Conservation (phyloP, 2,888 invertebrate genomes). For the Pimpla rufipes region DNA sequence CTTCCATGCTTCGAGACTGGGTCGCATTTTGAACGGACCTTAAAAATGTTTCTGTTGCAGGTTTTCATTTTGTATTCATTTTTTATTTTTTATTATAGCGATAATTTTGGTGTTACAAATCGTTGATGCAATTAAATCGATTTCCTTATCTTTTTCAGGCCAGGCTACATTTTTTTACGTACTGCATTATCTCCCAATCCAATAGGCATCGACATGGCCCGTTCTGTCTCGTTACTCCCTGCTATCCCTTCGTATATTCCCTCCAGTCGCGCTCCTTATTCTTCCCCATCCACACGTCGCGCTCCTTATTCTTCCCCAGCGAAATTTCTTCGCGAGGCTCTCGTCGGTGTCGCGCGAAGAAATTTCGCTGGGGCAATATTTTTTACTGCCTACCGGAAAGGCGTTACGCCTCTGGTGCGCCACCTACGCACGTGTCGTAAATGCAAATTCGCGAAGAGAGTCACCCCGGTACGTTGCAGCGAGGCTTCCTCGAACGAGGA, state of each 20-base stretch:
- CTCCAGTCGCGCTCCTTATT: constrained; percentile 49
- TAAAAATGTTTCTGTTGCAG: too few relatives aligned
- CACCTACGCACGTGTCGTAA: constrained; percentile 74
- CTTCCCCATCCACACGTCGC: constrained; percentile 35
- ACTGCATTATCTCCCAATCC: neutral
- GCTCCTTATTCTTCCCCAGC: constrained; percentile 33
- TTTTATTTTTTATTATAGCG: neutral
- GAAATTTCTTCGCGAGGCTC: neutral
- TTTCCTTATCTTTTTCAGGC: constrained; percentile 29
- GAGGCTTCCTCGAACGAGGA: constrained; percentile 28
- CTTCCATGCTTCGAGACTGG: too few relatives aligned
- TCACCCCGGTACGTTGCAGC: constrained; percentile 28
- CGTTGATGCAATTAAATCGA: constrained; percentile 32
- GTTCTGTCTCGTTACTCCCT: constrained; percentile 54
- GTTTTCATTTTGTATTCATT: neutral
- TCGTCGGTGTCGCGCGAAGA: constrained; percentile 39
- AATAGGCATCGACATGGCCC: constrained; percentile 7
- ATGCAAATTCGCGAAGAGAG: constrained; percentile 69
- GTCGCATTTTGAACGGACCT: too few relatives aligned
- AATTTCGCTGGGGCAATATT: constrained; percentile 62
- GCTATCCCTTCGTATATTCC: constrained; percentile 34
- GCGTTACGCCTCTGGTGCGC: constrained; percentile 67
- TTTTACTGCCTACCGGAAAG: constrained; percentile 68
- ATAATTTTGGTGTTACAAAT: neutral
- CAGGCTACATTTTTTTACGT: constrained; percentile 24